These are phyloP conservation scores for Rhea pennata DNA, from an alignment of 2,113 vertebrate species.

Conservation along the genomic window DNA sequence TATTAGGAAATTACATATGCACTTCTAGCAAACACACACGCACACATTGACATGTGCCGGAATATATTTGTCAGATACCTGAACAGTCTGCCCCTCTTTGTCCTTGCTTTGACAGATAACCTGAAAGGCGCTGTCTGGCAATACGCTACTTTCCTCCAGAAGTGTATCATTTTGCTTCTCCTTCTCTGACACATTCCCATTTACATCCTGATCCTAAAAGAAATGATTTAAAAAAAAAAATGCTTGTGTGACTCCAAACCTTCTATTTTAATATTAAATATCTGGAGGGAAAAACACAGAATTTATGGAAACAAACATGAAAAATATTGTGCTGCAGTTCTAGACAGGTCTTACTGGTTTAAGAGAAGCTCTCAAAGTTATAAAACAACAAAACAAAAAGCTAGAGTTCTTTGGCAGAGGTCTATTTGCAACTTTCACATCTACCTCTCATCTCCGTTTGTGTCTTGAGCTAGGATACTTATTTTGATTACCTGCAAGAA, in stretches of 20 bases:
- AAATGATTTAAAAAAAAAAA: slow-evolving; percentile 14
- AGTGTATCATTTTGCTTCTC: neutral
- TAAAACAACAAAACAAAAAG: neutral
- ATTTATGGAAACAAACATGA: neutral
- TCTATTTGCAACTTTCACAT: neutral
- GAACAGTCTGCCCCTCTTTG: neutral
- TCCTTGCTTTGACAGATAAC: neutral
- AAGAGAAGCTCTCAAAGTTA: neutral
- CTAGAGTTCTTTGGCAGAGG: neutral
- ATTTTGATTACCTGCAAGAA: neutral
- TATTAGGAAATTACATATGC: neutral
- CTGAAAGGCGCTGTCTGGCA: neutral
- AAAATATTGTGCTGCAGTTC: neutral
- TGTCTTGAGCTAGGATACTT: neutral
- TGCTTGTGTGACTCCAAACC: neutral
- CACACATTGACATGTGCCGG: neutral
- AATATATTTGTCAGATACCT: neutral
- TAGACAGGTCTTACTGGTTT: neutral
- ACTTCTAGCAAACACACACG: neutral
- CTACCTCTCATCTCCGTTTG: slow-evolving; percentile 2
- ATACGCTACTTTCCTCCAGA: neutral
- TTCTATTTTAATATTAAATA: neutral
- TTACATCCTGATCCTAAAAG: slow-evolving; percentile 14
- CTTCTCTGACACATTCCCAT: slow-evolving; percentile 16
- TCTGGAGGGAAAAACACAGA: neutral